Conservation (phyloP, 2,113 vertebrate genomes). For the Toxotes jaculatrix region DNA sequence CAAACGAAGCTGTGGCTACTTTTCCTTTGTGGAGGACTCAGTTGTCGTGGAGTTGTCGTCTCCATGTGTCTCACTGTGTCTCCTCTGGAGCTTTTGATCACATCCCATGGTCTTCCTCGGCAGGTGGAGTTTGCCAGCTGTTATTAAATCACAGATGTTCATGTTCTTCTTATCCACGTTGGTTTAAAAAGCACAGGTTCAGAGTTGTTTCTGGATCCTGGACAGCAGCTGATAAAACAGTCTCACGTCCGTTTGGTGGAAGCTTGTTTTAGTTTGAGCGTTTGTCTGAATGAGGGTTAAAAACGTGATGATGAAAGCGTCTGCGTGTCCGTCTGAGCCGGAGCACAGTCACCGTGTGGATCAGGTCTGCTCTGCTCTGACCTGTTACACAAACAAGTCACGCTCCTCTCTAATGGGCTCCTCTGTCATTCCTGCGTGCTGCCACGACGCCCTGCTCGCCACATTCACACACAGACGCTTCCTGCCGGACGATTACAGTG, state of each 20-base stretch:
- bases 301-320: background rate
- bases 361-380: constrained; percentile 6
- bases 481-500: constrained; percentile 29
- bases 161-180: no score
- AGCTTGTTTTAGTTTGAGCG: background rate
- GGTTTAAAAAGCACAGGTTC: no score
- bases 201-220: no score
- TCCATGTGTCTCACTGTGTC: no score
- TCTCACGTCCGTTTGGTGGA: no score
- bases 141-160: no score
- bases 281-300: background rate
- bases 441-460: background rate
- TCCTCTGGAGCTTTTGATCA: no score
- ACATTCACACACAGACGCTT: constrained; percentile 20
- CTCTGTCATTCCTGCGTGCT: constrained; percentile 48
- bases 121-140: no score
- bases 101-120: no score
- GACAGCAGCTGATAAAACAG: background rate
- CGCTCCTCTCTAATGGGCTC: constrained; percentile 49
- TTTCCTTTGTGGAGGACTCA: no score
- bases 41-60: no score
- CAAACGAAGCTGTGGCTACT: no score
- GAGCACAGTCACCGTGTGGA: background rate
- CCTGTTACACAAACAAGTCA: constrained; percentile 51
- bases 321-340: background rate